Evolutionary conservation across 1,140 invertebrate genomes (phyloP).

Genomic region (Tribolium castaneum): DNA sequence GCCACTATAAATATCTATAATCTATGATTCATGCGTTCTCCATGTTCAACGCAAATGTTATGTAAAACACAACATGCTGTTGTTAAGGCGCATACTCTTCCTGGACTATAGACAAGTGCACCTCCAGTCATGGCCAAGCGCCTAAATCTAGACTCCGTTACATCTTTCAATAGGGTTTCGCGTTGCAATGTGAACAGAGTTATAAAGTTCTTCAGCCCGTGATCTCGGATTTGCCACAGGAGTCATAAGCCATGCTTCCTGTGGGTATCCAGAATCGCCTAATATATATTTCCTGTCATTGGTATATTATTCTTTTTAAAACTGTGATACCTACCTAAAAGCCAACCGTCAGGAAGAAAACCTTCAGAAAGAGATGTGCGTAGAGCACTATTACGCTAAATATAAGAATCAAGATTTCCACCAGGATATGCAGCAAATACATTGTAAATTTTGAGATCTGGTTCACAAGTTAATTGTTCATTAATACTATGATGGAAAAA

Average conservation of each 20-base stretch:
- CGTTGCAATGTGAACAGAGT: not conserved
- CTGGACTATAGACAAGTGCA: not conserved
- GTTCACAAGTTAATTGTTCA: constrained; percentile 31
- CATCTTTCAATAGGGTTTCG: not conserved
- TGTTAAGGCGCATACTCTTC: not conserved
- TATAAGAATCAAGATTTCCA: not conserved
- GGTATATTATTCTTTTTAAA: no score
- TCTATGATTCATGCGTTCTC: no score
- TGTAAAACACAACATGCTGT: constrained; percentile 6
- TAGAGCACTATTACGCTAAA: constrained; percentile 16
- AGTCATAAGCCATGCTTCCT: not conserved
- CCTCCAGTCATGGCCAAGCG: not conserved
- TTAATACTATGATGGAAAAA: constrained; percentile 28
- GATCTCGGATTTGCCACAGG: not conserved
- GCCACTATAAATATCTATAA: no score
- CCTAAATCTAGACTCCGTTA: not conserved
- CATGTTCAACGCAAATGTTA: not conserved
- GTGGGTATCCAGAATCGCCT: no score
- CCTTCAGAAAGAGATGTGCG: not conserved
- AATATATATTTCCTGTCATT: no score
- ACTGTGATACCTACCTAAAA: not conserved
- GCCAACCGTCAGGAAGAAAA: not conserved
- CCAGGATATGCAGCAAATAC: constrained; percentile 32
- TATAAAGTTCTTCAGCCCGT: not conserved
- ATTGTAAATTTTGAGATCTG: constrained; percentile 34